These are phyloP conservation scores for Atopsyche davidsoni DNA, from an alignment of 1,140 invertebrate species.

Conservation along the genomic window DNA sequence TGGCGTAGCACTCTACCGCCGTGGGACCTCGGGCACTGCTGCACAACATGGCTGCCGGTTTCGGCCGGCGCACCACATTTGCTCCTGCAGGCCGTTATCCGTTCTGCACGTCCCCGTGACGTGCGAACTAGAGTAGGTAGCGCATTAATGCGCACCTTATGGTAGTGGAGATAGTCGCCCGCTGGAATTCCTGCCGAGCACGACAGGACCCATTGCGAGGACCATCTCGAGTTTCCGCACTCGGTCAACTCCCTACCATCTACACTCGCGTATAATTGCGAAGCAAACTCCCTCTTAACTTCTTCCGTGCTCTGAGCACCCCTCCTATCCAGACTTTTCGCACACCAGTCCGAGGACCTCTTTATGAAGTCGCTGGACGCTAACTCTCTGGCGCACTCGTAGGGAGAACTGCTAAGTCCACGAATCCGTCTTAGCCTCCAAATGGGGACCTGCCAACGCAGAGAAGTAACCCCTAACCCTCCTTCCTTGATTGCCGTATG, in stretches of 20 bases:
- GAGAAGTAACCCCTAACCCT: constrained; percentile 30
- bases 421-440: constrained; percentile 23
- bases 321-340: neutral
- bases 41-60: too few species aligned
- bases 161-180: too few species aligned
- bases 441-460: constrained; percentile 17
- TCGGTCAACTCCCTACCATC: constrained; percentile 31
- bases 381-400: constrained; percentile 19
- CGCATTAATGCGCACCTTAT: too few species aligned
- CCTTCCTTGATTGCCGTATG: constrained; percentile 33
- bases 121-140: too few species aligned
- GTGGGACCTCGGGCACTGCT: too few species aligned
- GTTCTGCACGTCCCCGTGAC: too few species aligned
- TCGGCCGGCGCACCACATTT: too few species aligned
- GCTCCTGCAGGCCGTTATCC: too few species aligned
- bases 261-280: constrained; percentile 13
- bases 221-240: constrained; percentile 13
- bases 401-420: constrained; percentile 14
- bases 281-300: constrained; percentile 13
- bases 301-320: constrained; percentile 1
- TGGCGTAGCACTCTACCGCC: too few species aligned
- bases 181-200: neutral
- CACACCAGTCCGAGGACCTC: constrained; percentile 28
- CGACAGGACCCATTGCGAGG: constrained; percentile 12
- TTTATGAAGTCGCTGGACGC: constrained; percentile 19